phyloP scores from a whole-genome alignment of 2,888 invertebrate genomes.

The Leucophora obtusa region DNA sequence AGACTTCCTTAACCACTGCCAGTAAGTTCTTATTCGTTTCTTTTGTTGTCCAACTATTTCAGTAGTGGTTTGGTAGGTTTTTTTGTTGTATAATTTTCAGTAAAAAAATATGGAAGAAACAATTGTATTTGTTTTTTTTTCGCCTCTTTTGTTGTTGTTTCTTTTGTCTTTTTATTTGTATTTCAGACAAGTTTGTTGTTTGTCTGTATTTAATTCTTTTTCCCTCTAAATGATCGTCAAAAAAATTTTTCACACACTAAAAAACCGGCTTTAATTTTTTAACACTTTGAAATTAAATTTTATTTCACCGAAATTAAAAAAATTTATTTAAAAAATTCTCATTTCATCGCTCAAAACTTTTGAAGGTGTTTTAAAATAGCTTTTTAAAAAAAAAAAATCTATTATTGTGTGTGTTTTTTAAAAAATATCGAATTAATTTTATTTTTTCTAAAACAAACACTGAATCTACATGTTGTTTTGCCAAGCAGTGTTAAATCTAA shows the following conservation, averaged over 20 bases:
- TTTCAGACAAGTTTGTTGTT: neutral
- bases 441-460: constrained; percentile 21
- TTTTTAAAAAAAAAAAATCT: neutral
- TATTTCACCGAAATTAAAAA: neutral
- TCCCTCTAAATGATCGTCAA: constrained; percentile 17
- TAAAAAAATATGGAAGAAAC: neutral
- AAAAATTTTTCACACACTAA: constrained; percentile 30
- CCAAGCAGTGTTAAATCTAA: constrained; percentile 67
- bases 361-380: neutral
- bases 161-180: constrained; percentile 13
- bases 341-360: neutral
- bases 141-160: constrained; percentile 1
- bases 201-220: constrained; percentile 10
- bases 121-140: constrained; percentile 34
- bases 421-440: neutral
- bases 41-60: neutral
- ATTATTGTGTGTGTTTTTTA: neutral
- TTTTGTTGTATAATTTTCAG: neutral
- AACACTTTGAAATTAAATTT: neutral
- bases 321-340: neutral
- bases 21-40: neutral
- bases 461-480: constrained; percentile 57
- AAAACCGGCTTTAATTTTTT: constrained; percentile 36
- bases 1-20: constrained; percentile 48
- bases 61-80: constrained; percentile 55